Evolutionary conservation across 1,140 invertebrate genomes (phyloP), one percentile per base, ranked within the genome.

Genomic region (Atopsyche davidsoni): DNA sequence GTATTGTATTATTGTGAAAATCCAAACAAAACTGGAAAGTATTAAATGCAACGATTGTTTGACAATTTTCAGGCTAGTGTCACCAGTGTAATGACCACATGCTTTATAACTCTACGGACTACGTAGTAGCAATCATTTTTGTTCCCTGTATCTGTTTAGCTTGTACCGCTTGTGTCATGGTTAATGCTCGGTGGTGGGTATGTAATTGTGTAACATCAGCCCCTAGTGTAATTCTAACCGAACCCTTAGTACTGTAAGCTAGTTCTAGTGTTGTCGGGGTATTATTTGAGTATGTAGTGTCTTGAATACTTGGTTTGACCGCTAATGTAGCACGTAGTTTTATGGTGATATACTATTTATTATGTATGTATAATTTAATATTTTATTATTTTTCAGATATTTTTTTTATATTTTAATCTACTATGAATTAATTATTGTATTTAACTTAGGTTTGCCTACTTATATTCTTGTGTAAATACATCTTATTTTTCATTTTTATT

Each of bases 111-210:
- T 43, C 48, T 43, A 51, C 48, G 40, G 48, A 51, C 48, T 41
- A 51, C 25, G 36, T 41, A 51, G 41, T 44, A 51, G 48, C 48
- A 51, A 51, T 51, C 48, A 51, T 51, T 51, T 51, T 51, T 51
- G 48, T 51, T 51, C 48, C 22, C 25, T 10, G 21, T 24, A 36
- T 34, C 24, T 51, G 36, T 44, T 36, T 42, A n/a, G n/a, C 22
- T 35, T 10, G 21, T 24, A 36, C 25, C 24, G 43, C 35, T 44
- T 36, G 31, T 44, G 21, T 13, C 19, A 35, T 16, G 48, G 32
- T 51, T 51, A 28, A 28, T 28, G n/a, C 24, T 28, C 24, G 24
- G n/a, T n/a, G n/a, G n/a, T n/a, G n/a, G n/a, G n/a, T n/a, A n/a
- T n/a, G n/a, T n/a, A n/a, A n/a, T n/a, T n/a, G n/a, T n/a, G n/a